These are phyloP conservation scores for Catotricha subobsoleta DNA, from an alignment of 2,888 invertebrate species.

Conservation along the genomic window DNA sequence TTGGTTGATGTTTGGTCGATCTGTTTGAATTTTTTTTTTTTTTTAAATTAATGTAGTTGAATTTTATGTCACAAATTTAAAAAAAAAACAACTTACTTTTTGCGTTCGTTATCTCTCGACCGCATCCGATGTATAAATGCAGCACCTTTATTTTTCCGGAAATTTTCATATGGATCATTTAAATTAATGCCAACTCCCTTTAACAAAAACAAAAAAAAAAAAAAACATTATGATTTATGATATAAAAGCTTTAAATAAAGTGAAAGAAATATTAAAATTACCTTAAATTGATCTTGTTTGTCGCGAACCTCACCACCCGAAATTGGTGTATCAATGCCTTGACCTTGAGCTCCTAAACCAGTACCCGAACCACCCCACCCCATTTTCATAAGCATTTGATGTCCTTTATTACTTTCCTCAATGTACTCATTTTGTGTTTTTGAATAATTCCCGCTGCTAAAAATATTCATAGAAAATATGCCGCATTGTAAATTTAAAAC, in stretches of 20 bases:
- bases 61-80: background rate
- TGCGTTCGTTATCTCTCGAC: conserved; percentile 62
- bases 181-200: conserved; percentile 80
- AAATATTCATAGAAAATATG: conserved; percentile 1
- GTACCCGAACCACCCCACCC: conserved; percentile 83
- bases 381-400: conserved; percentile 94
- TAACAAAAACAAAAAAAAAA: conserved; percentile 11
- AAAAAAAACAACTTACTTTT: background rate
- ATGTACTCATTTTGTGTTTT: conserved; percentile 41
- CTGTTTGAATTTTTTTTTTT: background rate
- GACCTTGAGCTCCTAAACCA: conserved; percentile 85
- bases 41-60: background rate
- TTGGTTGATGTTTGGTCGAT: no score
- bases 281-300: conserved; percentile 76
- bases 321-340: conserved; percentile 90
- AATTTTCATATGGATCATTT: conserved; percentile 93
- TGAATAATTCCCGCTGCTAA: conserved; percentile 22
- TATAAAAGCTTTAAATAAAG: conserved; percentile 8
- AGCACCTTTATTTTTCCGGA: conserved; percentile 88
- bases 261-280: no score
- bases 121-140: conserved; percentile 90
- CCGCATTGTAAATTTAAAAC: conserved; percentile 1
- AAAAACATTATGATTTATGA: background rate
- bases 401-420: conserved; percentile 87
- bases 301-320: conserved; percentile 81